A percentile compares a stretch with the other conserved stretches of the same genome.
Conservation (phyloP, 2,888 invertebrate species). For the Rhagium mordax region DNA sequence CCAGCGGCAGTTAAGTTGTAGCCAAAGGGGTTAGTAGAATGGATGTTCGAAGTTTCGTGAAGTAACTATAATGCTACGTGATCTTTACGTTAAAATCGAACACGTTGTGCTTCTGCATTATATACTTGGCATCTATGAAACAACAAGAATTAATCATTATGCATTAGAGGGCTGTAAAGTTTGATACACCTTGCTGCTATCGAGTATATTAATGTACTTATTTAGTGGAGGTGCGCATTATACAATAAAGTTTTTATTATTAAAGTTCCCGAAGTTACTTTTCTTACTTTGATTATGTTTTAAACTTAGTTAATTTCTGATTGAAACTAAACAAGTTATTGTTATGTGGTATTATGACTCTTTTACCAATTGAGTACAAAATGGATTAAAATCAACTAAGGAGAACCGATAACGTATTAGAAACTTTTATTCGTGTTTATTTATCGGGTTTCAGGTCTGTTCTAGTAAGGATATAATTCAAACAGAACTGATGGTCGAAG, state of each 20-base stretch:
- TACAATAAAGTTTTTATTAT: slow-evolving; percentile 9
- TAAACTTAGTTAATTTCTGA: neutral
- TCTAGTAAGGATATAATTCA: no score
- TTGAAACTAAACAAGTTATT: neutral
- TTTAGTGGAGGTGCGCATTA: neutral
- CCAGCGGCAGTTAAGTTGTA: slow-evolving; percentile 21
- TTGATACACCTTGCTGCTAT: slow-evolving; percentile 9
- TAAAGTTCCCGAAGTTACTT: neutral
- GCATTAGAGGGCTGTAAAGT: slow-evolving; percentile 25
- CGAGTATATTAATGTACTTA: slow-evolving; percentile 18
- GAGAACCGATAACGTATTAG: no score
- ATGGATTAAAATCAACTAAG: no score
- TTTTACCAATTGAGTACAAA: no score
- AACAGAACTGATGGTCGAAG: no score
- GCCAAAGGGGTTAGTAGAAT: slow-evolving; percentile 25
- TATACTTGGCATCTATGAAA: slow-evolving; percentile 27
- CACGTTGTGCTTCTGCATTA: slow-evolving; percentile 27
- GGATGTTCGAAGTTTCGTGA: slow-evolving; percentile 28
- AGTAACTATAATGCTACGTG: slow-evolving; percentile 34
- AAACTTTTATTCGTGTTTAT: no score
- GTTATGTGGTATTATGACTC: no score
- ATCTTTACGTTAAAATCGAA: slow-evolving; percentile 35
- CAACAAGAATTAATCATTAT: slow-evolving; percentile 35
- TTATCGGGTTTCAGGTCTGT: no score
- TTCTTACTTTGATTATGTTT: neutral